A percentile compares a stretch with the other conserved stretches of the same genome.
These are phyloP conservation scores for Tenthredo scrophulariae DNA, from an alignment of 2,888 invertebrate genomes.

Conservation along the genomic window DNA sequence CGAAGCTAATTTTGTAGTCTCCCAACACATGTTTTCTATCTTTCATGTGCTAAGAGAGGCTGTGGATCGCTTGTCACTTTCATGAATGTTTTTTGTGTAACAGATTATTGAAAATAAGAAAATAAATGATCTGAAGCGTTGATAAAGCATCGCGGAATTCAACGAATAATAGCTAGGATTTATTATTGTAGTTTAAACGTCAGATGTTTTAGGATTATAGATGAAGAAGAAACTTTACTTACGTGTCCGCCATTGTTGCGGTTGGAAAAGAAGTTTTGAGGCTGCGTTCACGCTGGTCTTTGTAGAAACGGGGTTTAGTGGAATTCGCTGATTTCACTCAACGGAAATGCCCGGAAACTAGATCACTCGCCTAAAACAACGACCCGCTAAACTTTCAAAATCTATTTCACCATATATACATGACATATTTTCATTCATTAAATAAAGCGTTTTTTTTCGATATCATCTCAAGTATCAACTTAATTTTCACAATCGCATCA, in stretches of 20 bases:
- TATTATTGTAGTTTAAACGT: conserved; percentile 47
- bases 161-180: conserved; percentile 1
- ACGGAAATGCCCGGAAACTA: background rate
- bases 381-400: background rate
- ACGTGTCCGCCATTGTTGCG: conserved; percentile 73
- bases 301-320: background rate
- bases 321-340: background rate
- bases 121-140: conserved; percentile 26
- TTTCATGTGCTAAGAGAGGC: conserved; percentile 43
- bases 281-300: conserved; percentile 37
- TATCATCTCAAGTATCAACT: background rate
- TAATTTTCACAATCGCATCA: background rate
- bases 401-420: background rate
- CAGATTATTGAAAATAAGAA: background rate
- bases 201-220: conserved; percentile 69
- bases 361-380: background rate
- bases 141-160: background rate
- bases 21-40: conserved; percentile 42
- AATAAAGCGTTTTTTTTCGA: background rate
- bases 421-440: background rate
- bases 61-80: conserved; percentile 21
- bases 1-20: background rate
- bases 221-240: conserved; percentile 64
- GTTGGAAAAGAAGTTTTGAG: conserved; percentile 61
- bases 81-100: background rate